phyloP scores from a whole-genome alignment of 1,140 invertebrate genomes.

The Cylas formicarius region DNA sequence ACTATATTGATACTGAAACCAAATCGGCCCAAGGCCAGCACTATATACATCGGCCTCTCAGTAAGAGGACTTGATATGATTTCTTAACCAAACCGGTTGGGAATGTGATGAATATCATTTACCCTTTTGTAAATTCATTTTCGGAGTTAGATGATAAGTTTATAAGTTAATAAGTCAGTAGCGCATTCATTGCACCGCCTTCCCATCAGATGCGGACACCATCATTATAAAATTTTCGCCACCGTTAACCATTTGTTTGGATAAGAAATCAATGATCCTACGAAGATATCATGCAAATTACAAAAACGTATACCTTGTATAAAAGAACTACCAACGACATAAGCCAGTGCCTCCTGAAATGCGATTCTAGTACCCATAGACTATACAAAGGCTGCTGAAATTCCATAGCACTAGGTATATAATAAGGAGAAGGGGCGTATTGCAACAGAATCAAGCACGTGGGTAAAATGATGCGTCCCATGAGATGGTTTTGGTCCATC shows the following conservation, averaged over 20 bases:
- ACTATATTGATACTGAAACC: slow-evolving; percentile 80
- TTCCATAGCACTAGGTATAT: slow-evolving; percentile 43
- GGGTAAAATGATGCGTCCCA: slow-evolving; percentile 80
- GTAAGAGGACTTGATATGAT: no score
- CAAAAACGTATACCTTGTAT: slow-evolving; percentile 71
- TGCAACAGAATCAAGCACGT: slow-evolving; percentile 80
- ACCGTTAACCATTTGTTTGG: not conserved
- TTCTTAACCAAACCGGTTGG: no score
- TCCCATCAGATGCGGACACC: no score
- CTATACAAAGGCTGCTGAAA: slow-evolving; percentile 65
- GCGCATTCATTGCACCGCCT: no score
- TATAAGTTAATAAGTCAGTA: no score
- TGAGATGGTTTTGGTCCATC: slow-evolving; percentile 87
- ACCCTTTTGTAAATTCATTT: not conserved
- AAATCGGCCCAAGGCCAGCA: no score
- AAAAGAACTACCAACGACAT: slow-evolving; percentile 88
- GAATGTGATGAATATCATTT: no score
- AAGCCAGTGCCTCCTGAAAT: slow-evolving; percentile 84
- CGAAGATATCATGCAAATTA: not conserved
- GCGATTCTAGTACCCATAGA: slow-evolving; percentile 79
- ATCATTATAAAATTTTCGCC: not conserved
- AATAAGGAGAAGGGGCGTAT: slow-evolving; percentile 75
- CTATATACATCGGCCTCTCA: no score
- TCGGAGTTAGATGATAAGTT: not conserved
- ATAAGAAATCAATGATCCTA: not conserved